These are phyloP conservation scores for Eospalax fontanierii DNA, from an alignment of 2,797 vertebrate genomes.

Conservation along the genomic window DNA sequence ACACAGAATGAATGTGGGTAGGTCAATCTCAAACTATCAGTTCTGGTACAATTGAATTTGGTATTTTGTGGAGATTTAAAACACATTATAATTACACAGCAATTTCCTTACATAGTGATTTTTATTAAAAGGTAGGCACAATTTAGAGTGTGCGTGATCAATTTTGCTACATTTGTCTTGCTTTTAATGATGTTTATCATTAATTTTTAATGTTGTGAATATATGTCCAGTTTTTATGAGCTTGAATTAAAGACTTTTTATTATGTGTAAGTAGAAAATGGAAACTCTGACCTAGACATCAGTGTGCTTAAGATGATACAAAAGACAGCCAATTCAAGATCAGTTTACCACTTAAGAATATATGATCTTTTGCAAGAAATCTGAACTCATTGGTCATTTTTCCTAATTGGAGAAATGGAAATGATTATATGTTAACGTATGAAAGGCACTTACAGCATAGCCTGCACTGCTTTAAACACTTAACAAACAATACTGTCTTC, in stretches of 20 bases:
- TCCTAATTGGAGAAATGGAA: background rate
- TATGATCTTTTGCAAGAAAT: background rate
- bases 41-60: background rate
- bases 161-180: background rate
- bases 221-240: background rate
- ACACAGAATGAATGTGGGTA: background rate
- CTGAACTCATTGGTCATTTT: background rate
- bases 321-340: background rate
- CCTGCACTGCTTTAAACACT: background rate
- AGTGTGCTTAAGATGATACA: background rate
- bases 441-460: background rate
- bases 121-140: constrained; percentile 1
- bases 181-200: background rate
- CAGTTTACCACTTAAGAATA: background rate
- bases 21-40: background rate
- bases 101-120: constrained; percentile 25
- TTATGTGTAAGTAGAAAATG: background rate
- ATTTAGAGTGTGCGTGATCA: background rate
- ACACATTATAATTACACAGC: background rate
- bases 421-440: background rate
- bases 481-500: background rate
- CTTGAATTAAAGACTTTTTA: background rate
- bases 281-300: background rate
- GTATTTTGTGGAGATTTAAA: constrained; percentile 49
- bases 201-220: background rate